Evolutionary conservation across 1,140 invertebrate genomes (phyloP).

Genomic region (Drosophila dunni): DNA sequence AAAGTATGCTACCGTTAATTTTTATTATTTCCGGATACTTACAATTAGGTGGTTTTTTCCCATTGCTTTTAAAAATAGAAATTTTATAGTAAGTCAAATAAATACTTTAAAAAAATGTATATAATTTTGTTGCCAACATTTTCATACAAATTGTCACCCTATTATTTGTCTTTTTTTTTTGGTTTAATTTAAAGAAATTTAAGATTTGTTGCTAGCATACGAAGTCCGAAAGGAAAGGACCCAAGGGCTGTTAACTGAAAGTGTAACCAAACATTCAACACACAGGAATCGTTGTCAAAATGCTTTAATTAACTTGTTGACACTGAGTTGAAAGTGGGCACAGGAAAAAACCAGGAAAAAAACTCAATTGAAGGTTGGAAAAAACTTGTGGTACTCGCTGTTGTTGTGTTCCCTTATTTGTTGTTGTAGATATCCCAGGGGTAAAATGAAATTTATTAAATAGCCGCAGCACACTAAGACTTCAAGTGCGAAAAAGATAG

Average conservation of each 20-base stretch:
- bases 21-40: too few species aligned
- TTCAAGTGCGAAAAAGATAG: neutral
- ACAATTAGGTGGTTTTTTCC: too few species aligned
- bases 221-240: neutral
- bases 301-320: constrained; percentile 83
- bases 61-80: too few species aligned
- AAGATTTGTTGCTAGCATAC: neutral
- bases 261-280: constrained; percentile 16
- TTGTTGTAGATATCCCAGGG: constrained; percentile 43
- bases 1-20: too few species aligned
- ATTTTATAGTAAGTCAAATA: too few species aligned
- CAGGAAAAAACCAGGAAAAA: constrained; percentile 34
- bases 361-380: constrained; percentile 8
- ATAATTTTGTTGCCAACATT: too few species aligned
- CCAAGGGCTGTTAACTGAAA: constrained; percentile 6
- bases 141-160: too few species aligned
- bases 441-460: constrained; percentile 73
- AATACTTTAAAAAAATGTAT: too few species aligned
- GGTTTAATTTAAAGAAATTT: constrained; percentile 4
- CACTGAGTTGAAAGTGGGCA: constrained; percentile 51
- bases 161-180: neutral
- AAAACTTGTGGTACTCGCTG: constrained; percentile 22
- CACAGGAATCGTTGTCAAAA: constrained; percentile 73
- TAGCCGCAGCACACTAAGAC: constrained; percentile 8
- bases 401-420: too few species aligned